A percentile compares a stretch with the other conserved stretches of the same genome.
Evolutionary conservation across 2,888 invertebrate genomes (phyloP).

Genomic region (Cosmorhoe ocellata): DNA sequence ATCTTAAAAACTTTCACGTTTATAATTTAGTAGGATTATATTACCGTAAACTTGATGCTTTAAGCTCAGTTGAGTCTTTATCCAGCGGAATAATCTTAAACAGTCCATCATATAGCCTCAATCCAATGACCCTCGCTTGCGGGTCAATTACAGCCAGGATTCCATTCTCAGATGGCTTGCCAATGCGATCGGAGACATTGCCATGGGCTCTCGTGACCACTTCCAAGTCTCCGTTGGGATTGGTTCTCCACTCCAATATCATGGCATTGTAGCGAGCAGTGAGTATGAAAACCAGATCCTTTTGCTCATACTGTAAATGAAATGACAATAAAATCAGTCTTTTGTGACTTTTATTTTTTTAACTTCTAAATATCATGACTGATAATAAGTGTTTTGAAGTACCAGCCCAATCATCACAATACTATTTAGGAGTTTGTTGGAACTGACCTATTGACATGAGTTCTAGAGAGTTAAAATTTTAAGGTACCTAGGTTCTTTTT

Average conservation of each 20-base stretch:
- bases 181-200: conserved; percentile 96
- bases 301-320: conserved; percentile 89
- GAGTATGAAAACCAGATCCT: conserved; percentile 95
- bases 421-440: no score
- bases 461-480: no score
- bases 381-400: no score
- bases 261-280: conserved; percentile 98
- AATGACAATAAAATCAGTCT: no score
- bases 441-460: no score
- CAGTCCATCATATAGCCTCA: conserved; percentile 97
- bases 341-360: no score
- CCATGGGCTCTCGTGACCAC: conserved; percentile 98
- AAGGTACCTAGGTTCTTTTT: no score
- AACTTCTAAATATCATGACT: no score
- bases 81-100: conserved; percentile 99
- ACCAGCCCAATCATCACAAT: no score
- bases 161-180: conserved; percentile 97
- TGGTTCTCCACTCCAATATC: conserved; percentile 94
- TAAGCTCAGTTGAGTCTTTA: conserved; percentile 95
- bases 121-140: conserved; percentile 95
- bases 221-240: conserved; percentile 90
- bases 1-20: no score
- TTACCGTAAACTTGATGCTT: conserved; percentile 91
- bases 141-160: conserved; percentile 98
- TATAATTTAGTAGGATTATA: no score